Evolutionary conservation across 2,797 vertebrate genomes (phyloP).

Genomic region (Enteromius mattozi): DNA sequence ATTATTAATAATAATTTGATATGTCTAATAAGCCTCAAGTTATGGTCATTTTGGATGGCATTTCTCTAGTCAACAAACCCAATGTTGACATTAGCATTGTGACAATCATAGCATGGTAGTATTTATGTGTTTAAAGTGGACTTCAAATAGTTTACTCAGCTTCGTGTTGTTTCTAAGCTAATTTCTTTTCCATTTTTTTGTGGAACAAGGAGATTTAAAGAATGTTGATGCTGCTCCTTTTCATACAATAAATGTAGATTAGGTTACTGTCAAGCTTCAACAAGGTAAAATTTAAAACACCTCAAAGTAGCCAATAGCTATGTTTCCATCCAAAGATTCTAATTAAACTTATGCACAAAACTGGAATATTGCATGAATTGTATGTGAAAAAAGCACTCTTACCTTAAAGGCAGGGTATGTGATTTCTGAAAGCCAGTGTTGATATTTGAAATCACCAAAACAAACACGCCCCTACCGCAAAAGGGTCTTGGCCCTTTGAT

Average conservation of each 20-base stretch:
- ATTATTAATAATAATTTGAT: constrained; percentile 16
- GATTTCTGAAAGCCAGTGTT: too few species aligned
- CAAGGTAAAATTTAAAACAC: not conserved
- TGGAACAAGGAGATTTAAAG: not conserved
- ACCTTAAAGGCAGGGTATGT: too few species aligned
- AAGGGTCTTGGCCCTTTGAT: too few species aligned
- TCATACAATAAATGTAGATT: not conserved
- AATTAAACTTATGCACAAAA: too few species aligned
- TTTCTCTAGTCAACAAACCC: constrained; percentile 15
- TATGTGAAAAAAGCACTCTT: too few species aligned
- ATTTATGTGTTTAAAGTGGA: not conserved
- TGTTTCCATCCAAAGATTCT: too few species aligned
- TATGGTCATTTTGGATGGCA: constrained; percentile 19
- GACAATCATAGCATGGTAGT: not conserved
- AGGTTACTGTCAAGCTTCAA: not conserved
- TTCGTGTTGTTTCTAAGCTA: not conserved
- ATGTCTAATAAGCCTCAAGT: not conserved
- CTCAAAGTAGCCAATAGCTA: too few species aligned
- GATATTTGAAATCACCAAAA: too few species aligned
- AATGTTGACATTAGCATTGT: not conserved
- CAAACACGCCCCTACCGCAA: too few species aligned
- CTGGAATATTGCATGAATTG: too few species aligned
- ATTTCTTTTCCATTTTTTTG: not conserved
- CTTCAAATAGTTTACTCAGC: not conserved
- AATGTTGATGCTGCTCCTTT: not conserved